These are phyloP conservation scores for Murina feae DNA, from an alignment of 2,113 vertebrate genomes.

Conservation along the genomic window DNA sequence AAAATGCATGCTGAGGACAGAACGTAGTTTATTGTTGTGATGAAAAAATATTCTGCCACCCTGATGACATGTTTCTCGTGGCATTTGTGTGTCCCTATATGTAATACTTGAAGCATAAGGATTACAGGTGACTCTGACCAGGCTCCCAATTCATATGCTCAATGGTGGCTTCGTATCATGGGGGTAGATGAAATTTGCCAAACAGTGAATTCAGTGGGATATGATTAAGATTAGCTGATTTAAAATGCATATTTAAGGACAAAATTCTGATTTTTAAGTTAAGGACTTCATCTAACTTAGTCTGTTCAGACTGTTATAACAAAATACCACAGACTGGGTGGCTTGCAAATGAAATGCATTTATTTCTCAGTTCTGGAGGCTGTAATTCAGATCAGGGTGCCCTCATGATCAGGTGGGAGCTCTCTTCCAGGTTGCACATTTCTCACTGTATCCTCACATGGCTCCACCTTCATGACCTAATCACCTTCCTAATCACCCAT, in stretches of 20 bases:
- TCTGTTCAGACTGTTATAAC: not conserved
- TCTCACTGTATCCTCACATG: not conserved
- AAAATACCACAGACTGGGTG: not conserved
- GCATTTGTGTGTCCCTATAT: not conserved
- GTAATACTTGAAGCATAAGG: not conserved
- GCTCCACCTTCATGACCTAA: not conserved
- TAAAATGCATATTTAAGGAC: slow-evolving; percentile 14
- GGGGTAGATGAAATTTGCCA: not conserved
- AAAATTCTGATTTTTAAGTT: not conserved
- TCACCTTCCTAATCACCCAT: too few relatives aligned
- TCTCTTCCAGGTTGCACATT: not conserved
- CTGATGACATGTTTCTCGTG: not conserved
- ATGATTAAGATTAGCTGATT: slow-evolving; percentile 12
- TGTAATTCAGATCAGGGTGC: not conserved
- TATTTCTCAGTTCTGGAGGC: not conserved
- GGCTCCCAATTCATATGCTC: not conserved
- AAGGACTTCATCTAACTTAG: not conserved
- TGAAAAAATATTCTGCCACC: not conserved
- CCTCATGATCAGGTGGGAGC: not conserved
- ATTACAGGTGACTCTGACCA: not conserved
- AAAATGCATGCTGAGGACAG: not conserved
- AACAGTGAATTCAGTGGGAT: not conserved
- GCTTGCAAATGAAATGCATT: not conserved
- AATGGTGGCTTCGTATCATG: not conserved
- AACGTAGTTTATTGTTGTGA: not conserved